Evolutionary conservation across 2,888 invertebrate species (phyloP).

Genomic region (Agonopterix alstromeriana): DNA sequence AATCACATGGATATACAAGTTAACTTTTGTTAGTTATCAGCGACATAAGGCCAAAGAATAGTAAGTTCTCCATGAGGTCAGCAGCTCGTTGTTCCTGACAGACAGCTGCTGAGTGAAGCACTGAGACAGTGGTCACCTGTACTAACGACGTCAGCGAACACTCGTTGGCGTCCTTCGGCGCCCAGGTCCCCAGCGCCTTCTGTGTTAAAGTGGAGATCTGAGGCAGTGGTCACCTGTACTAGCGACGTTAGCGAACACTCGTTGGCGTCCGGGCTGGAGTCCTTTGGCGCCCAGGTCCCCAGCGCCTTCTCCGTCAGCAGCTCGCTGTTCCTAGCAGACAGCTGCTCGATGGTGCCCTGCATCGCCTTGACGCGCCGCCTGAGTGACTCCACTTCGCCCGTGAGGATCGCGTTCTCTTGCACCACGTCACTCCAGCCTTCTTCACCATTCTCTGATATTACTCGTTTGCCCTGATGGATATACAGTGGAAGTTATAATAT

Average conservation of each 20-base stretch:
- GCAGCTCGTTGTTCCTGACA: too few relatives aligned
- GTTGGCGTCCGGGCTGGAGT: slow-evolving; percentile 49
- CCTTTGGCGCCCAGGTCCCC: slow-evolving; percentile 76
- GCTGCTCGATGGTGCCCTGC: slow-evolving; percentile 93
- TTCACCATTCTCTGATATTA: slow-evolving; percentile 90
- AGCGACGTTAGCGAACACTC: slow-evolving; percentile 62
- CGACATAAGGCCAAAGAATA: too few relatives aligned
- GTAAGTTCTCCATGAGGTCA: too few relatives aligned
- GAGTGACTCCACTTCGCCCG: slow-evolving; percentile 91
- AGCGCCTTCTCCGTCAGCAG: slow-evolving; percentile 87
- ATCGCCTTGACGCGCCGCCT: slow-evolving; percentile 94
- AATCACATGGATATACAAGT: too few relatives aligned
- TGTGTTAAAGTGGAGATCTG: too few relatives aligned
- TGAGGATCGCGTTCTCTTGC: slow-evolving; percentile 95
- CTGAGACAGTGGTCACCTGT: slow-evolving; percentile 69
- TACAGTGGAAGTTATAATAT: too few relatives aligned
- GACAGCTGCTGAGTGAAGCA: too few relatives aligned
- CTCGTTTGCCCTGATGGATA: slow-evolving; percentile 85
- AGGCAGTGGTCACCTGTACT: slow-evolving; percentile 63
- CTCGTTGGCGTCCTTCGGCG: slow-evolving; percentile 51
- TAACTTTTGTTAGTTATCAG: too few relatives aligned
- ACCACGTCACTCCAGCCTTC: slow-evolving; percentile 95
- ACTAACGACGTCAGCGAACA: slow-evolving; percentile 61
- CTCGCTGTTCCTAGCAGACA: slow-evolving; percentile 89
- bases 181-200: slow-evolving; percentile 82